Evolutionary conservation across 2,113 vertebrate genomes (phyloP), one percentile per base, ranked within the genome.

Genomic region (Noctilio leporinus): DNA sequence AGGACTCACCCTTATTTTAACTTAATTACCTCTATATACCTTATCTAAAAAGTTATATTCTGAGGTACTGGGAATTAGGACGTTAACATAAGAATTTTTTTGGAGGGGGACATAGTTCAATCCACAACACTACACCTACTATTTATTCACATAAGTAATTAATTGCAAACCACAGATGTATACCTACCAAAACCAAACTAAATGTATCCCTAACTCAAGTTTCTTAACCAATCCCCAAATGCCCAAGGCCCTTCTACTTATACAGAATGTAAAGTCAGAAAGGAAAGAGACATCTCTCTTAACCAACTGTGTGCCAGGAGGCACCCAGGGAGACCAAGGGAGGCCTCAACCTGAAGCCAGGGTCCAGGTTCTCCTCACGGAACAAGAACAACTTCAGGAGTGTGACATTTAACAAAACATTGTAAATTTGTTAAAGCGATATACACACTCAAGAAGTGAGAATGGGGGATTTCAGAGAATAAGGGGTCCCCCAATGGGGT

Each of bases 81-180:
- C 49, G 28, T 62, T 69, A 86, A 59, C 40, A 43, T 40, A 40
- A 14, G n/a, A 94, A 38, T 55, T 43, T 49, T 73, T 45, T 30
- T 43, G 40, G 70, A 33, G 49, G 2, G 17, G 62, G 16, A 65
- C 22, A 80, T 7, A 85, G 59, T 76, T 88, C 62, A 86, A 72
- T 69, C 80, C 28, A 47, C 59, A 90, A 92, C 20, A 65, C 45
- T 65, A 47, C 86, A 70, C 26, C 45, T 89, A 73, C 35, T 95
- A 62, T 91, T 86, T 65, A 85, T 76, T 93, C 62, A 95, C 20
- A 96, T 75, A 92, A 80, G 59, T 92, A 87, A 95, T 14, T 92
- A 87, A 95, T 14, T 62, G 28, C 15, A 84, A 87, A 90, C 14
- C 30, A 64, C 33, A 43, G 62, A 80, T n/a, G 7, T 70, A 53